These are phyloP conservation scores for Heteractis magnifica DNA, from an alignment of 92 coral and sea anemone species.

Conservation along the genomic window DNA sequence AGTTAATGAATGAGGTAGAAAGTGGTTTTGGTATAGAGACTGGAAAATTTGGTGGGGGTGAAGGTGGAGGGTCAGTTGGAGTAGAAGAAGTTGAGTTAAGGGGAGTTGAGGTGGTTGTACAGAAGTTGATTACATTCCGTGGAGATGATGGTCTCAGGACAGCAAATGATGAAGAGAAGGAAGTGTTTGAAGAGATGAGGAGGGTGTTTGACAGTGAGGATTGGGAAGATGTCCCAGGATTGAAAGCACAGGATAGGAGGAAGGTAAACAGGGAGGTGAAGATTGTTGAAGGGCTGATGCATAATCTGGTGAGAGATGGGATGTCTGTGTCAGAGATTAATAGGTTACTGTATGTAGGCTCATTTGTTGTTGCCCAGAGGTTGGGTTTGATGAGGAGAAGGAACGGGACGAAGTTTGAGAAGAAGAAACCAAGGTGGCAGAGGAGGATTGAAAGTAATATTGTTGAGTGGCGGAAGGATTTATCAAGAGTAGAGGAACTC, in stretches of 20 bases:
- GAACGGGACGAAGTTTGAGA: conserved; percentile 7
- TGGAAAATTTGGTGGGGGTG: too few species aligned
- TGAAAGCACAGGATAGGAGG: conserved; percentile 41
- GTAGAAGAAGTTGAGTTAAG: too few species aligned
- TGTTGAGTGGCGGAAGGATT: neutral
- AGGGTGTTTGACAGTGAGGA: conserved; percentile 25
- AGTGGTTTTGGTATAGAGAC: too few species aligned
- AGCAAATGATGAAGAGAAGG: too few species aligned
- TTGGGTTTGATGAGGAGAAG: conserved; percentile 39
- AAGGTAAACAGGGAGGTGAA: conserved; percentile 31
- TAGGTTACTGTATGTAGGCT: conserved; percentile 30
- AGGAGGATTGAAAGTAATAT: neutral
- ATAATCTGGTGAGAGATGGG: conserved; percentile 37
- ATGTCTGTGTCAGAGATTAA: conserved; percentile 43
- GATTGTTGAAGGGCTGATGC: conserved; percentile 37
- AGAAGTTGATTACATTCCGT: too few species aligned
- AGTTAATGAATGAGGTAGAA: too few species aligned
- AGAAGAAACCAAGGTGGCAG: too few species aligned
- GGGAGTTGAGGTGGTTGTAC: too few species aligned
- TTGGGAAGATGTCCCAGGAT: conserved; percentile 29
- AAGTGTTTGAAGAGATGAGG: too few species aligned
- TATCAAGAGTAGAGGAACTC: neutral
- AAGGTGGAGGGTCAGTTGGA: too few species aligned
- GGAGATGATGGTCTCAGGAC: too few species aligned
- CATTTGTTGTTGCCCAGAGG: conserved; percentile 33